phyloP scores from a whole-genome alignment of 2,797 vertebrate species.

The Podarcis siculus region DNA sequence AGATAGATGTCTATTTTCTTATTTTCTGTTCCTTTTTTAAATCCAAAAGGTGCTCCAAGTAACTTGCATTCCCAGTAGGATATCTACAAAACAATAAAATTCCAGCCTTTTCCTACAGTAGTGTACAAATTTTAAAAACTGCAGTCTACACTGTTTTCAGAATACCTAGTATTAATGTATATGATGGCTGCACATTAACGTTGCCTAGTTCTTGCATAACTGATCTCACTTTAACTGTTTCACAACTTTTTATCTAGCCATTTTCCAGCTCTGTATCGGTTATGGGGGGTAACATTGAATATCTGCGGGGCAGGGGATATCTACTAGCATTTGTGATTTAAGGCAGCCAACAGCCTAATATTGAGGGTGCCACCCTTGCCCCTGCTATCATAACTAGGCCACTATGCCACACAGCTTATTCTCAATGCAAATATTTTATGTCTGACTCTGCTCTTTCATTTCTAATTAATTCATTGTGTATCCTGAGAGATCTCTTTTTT shows the following conservation, averaged over 20 bases:
- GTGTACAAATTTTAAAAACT: constrained; percentile 33
- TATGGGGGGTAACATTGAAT: constrained; percentile 27
- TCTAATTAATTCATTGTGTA: constrained; percentile 23
- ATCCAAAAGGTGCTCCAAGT: constrained; percentile 67
- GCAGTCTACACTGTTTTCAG: constrained; percentile 45
- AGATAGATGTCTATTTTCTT: constrained; percentile 62
- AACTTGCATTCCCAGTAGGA: constrained; percentile 61
- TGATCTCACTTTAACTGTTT: constrained; percentile 44
- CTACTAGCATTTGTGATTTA: constrained; percentile 57
- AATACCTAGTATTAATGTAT: constrained; percentile 34
- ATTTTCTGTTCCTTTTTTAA: constrained; percentile 69
- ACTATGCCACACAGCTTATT: background rate
- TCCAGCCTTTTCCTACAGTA: constrained; percentile 50
- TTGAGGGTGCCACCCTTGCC: background rate
- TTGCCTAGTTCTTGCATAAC: constrained; percentile 41
- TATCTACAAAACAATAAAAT: constrained; percentile 45
- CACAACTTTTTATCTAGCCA: constrained; percentile 34
- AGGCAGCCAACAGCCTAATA: constrained; percentile 33
- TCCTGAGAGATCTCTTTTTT: constrained; percentile 48
- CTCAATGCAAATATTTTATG: constrained; percentile 1
- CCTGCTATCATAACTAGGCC: background rate
- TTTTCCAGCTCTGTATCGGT: constrained; percentile 62
- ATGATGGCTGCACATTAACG: constrained; percentile 24
- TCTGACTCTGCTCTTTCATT: background rate
- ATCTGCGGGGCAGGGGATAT: constrained; percentile 36